Evolutionary conservation across 1,140 invertebrate genomes (phyloP).

Genomic region (Neocloeon triangulifer): DNA sequence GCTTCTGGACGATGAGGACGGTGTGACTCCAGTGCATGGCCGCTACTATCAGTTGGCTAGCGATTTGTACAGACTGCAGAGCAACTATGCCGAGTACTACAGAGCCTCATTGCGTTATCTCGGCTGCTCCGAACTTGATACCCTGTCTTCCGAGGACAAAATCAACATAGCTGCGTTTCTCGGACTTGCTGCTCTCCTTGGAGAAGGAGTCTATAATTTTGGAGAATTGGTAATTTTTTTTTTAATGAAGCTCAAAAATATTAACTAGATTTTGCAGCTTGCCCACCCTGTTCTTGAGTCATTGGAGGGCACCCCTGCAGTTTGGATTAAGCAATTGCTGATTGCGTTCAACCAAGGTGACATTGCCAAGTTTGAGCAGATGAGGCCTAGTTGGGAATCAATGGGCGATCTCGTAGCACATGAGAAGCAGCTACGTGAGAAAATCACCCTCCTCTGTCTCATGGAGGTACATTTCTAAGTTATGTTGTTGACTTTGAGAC

Average conservation of each 20-base stretch:
- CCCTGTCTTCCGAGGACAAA: conserved; percentile 37
- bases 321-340: conserved; percentile 77
- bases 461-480: conserved; percentile 67
- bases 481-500: background rate
- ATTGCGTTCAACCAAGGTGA: conserved; percentile 85
- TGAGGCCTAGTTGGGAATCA: conserved; percentile 56
- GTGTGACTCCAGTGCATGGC: conserved; percentile 81
- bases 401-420: conserved; percentile 73
- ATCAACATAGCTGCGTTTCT: conserved; percentile 74
- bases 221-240: conserved; percentile 85
- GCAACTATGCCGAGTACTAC: conserved; percentile 85
- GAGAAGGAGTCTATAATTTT: conserved; percentile 92
- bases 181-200: conserved; percentile 78
- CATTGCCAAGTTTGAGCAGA: conserved; percentile 61
- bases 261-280: conserved; percentile 25
- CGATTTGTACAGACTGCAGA: conserved; percentile 66
- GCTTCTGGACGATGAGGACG: conserved; percentile 70
- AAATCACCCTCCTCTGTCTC: conserved; percentile 83
- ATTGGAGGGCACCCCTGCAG: conserved; percentile 55
- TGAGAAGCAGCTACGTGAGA: conserved; percentile 65
- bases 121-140: conserved; percentile 68
- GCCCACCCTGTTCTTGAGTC: conserved; percentile 84
- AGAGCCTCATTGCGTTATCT: conserved; percentile 83
- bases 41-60: conserved; percentile 88
- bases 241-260: background rate